Evolutionary conservation across 1,140 invertebrate species (phyloP), one percentile per base, ranked within the genome.

Genomic region (Nephotettix cincticeps): DNA sequence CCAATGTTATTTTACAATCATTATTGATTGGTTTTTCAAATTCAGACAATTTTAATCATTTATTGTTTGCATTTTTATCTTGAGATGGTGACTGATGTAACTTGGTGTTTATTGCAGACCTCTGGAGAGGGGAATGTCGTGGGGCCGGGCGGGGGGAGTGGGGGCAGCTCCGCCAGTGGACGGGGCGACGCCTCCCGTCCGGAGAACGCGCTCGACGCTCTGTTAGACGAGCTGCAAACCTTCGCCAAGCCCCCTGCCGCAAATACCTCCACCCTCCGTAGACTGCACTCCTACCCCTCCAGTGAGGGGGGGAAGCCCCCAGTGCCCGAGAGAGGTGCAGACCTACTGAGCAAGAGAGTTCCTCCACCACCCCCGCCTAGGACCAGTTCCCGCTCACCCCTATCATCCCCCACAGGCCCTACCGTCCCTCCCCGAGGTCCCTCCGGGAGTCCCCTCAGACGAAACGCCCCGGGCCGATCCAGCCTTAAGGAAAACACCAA

Each of bases 121-220:
- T 77, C 82, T 86, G 69, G 84, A 84, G 82, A 86, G 87, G 84
- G 82, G 82, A 79, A 80, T 83, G 75, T 84, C 86, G 76, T 88
- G 90, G 87, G 86, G 83, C 79, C 86, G 86, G 78, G 83, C 83
- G 73, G 82, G 56, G 54, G 71, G 65, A 67, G 67, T 25, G 70
- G 70, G 56, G 63, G 45, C n/a, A 61, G 56, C 27, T 27, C 69
- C 65, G 45, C 71, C 61, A 83, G 83, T 81, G 74, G 79, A 83
- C 75, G 80, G 81, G 83, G 85, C 82, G 75, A 84, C 84, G 80
- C 86, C 84, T 81, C 86, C 83, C 88, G 90, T 86, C 83, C 90
- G 86, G 93, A 95, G 89, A 95, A 94, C 89, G 91, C 93, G 88
- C 92, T 96, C 90, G 93, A 96, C 90, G 91, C 92, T 89, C 82